A percentile compares a stretch with the other conserved stretches of the same genome.
Conservation (phyloP, 92 coral and sea anemone genomes). For the Actinernus sp. region DNA sequence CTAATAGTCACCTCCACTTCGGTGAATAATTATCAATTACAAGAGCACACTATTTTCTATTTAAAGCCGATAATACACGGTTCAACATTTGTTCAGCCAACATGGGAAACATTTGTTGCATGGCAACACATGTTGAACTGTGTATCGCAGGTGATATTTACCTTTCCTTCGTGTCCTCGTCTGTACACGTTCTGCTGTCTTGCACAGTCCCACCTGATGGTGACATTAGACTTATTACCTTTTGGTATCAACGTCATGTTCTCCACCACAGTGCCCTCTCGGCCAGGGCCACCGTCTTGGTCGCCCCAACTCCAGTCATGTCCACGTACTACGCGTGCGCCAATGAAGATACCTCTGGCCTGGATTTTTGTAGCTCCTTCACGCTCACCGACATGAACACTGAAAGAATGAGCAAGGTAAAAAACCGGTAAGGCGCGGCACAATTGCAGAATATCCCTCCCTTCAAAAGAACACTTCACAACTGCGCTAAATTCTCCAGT, state of each 20-base stretch:
- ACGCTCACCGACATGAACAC: constrained; percentile 57
- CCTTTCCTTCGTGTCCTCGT: constrained; percentile 65
- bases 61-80: no score
- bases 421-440: no score
- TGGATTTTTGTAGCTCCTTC: constrained; percentile 60
- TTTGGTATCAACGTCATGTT: constrained; percentile 21
- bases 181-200: constrained; percentile 43
- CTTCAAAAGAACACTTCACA: no score
- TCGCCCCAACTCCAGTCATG: constrained; percentile 64
- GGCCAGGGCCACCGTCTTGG: constrained; percentile 53
- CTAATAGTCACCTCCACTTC: no score
- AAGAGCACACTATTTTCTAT: no score
- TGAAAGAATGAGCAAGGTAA: neutral
- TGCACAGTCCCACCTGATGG: constrained; percentile 55
- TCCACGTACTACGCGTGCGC: constrained; percentile 73
- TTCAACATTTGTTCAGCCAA: no score
- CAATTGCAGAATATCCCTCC: no score
- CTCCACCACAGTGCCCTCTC: constrained; percentile 51
- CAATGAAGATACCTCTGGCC: constrained; percentile 58
- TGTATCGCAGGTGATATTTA: no score
- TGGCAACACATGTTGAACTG: no score
- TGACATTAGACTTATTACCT: constrained; percentile 25
- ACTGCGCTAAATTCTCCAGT: no score
- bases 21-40: no score
- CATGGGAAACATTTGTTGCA: no score